Percentiles rank a stretch among this genome's conserved stretches.
These are phyloP conservation scores for Emydura subglobosa DNA, from an alignment of 2,113 vertebrate species.

Conservation along the genomic window DNA sequence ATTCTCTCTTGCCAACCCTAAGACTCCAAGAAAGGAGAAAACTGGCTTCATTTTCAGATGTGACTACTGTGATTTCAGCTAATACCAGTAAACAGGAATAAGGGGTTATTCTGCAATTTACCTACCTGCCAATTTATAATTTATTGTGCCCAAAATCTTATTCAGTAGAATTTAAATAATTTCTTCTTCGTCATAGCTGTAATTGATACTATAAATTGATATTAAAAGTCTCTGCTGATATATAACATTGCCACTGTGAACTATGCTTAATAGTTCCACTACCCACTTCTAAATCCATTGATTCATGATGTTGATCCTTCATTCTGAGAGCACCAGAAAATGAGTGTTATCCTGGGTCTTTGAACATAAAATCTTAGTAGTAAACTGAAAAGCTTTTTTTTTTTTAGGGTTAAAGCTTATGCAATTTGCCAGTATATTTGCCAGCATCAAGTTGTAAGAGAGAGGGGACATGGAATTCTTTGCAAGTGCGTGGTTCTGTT, in stretches of 20 bases:
- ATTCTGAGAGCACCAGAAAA: not conserved
- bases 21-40: not conserved
- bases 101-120: not conserved
- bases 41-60: not conserved
- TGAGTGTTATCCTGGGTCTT: not conserved
- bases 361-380: not conserved
- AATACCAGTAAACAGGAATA: not conserved
- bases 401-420: not conserved
- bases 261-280: too few species aligned
- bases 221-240: not conserved
- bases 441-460: not conserved
- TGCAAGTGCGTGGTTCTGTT: too few species aligned
- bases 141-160: not conserved
- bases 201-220: not conserved
- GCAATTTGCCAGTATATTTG: not conserved
- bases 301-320: not conserved
- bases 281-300: not conserved
- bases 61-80: not conserved
- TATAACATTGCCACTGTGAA: not conserved
- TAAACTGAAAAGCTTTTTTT: not conserved
- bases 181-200: not conserved
- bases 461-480: too few species aligned
- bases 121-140: not conserved
- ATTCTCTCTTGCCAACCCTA: not conserved
- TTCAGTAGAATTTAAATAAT: not conserved